Evolutionary conservation across 1,140 invertebrate genomes (phyloP), one percentile per base, ranked within the genome.

Genomic region (Diachasmimorpha longicaudata): DNA sequence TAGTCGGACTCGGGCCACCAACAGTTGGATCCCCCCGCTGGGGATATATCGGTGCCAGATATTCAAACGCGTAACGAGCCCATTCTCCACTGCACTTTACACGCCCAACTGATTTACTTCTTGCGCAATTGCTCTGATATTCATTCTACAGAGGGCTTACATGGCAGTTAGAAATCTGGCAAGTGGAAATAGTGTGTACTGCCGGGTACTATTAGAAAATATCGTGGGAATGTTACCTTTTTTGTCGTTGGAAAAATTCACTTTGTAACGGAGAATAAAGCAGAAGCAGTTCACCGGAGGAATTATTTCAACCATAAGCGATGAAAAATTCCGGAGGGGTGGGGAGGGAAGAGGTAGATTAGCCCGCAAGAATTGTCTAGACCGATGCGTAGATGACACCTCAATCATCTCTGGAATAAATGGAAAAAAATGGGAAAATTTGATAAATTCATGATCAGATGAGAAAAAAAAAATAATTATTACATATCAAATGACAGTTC

Each of bases 121-220:
- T 79, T 79, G 75, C 70, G 77, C 76, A 79, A 79, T 70, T 63
- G 66, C 75, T 23, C 44, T 68, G 75, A 77, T 79, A 81, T 78
- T 78, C 68, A 79, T 81, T 73, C 55, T 67, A 25, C 31, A 21
- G 63, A 4, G 5, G 58, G 58, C 68, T 74, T 71, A 76, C 75
- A 72, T 70, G 68, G 66, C 58, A 8, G 58, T 63, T 63, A 63
- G 58, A 63, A 63, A 63, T 63, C 58, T 63, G 58, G 58, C 58
- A 63, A 63, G 58, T 63, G 58, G 58, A 63, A 63, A 63, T 63
- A 25, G 58, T 63, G 58, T 63, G 58, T 63, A 19, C 23, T 55
- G 19, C 48, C 19, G n/a, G 48, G 19, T 25, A 25, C 23, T 63
- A 63, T 23, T 63, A 9, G 58, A 63, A 13, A 63, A 63, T 63